Evolutionary conservation across 2,113 vertebrate genomes (phyloP), one percentile per base, ranked within the genome.

Genomic region (Percina caprodes): DNA sequence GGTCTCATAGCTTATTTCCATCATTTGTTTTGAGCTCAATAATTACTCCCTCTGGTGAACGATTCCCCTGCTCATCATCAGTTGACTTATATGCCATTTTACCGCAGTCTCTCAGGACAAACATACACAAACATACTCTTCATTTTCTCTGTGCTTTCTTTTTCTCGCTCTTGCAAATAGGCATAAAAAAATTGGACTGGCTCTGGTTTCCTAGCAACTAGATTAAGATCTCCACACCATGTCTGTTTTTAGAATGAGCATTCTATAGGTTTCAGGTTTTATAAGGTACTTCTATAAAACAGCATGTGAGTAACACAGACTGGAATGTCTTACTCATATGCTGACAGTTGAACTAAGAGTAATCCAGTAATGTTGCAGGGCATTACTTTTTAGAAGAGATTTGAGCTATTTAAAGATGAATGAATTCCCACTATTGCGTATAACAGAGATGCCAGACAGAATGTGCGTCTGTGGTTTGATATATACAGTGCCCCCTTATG

Each of bases 1-100:
- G 46, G 74, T 88, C 74, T 73, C 87, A 77, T 83, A 55, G 68
- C 80, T 77, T 68, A 77, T 93, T 93, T 92, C 89, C 92, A 83
- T 91, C 72, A 78, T 93, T 92, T 93, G 93, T 92, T 92, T 88
- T 89, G 74, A 82, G 77, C 79, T 72, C 48, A 72, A 24, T 93
- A 93, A 94, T 93, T 92, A 93, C 86, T 94, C 93, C 89, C 92
- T 35, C 67, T 15, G 90, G 86, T 87, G 88, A 86, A 19, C 6
- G 8, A 86, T 82, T 84, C 89, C 86, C 87, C 16, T 49, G 88
- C 83, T 91, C 56, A 83, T 87, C 85, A 82, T 62, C 69, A 56
- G 58, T 66, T 56, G 74, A 84, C 74, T 74, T 79, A 26, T 60
- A 48, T 67, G 70, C 11, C 71, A 63, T 79, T 91, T 90, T 61